Evolutionary conservation across 2,888 invertebrate genomes (phyloP), one percentile per base, ranked within the genome.

Genomic region (Chouioia cunea): DNA sequence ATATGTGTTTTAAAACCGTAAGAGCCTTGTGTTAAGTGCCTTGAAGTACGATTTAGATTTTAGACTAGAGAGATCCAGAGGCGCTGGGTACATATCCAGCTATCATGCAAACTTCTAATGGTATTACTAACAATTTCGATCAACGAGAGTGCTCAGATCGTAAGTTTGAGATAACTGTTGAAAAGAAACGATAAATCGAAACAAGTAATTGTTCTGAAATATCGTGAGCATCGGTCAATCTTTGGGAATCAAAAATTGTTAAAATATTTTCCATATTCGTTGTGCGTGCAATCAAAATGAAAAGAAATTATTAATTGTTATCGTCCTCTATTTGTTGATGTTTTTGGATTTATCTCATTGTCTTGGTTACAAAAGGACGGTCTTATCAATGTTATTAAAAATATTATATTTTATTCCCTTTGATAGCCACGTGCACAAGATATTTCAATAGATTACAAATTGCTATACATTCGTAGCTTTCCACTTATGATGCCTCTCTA

Each of bases 21-120:
- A 81, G 80, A 85, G 85, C 85, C 85, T 85, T 85, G 83, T 82
- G 81, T 85, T 83, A 85, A 85, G 85, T 85, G 85, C 85, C 85
- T 85, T 85, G 79, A 84, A 84, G 79, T 84, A 84, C 82, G 82
- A 83, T 77, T 82, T 85, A 84, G 83, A 84, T 79, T 81, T 83
- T 84, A 85, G 83, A 78, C 79, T 83, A 81, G 79, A 79, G 59
- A 76, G 71, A 69, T 47, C 16, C 73, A 80, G 84, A 85, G 85
- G 85, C 84, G 85, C 84, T 85, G 85, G 82, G 84, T 81, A 80
- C 80, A 46, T 47, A 77, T 82, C 78, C 80, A 82, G 80, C 79
- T 81, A 79, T 81, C 80, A 83, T 81, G 54, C 44, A 79, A 77
- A 78, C 78, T 78, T 80, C 79, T 79, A 78, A 82, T 77, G 81